These are phyloP conservation scores for Drosophila emarginata DNA, from an alignment of 2,888 invertebrate genomes.

Conservation along the genomic window DNA sequence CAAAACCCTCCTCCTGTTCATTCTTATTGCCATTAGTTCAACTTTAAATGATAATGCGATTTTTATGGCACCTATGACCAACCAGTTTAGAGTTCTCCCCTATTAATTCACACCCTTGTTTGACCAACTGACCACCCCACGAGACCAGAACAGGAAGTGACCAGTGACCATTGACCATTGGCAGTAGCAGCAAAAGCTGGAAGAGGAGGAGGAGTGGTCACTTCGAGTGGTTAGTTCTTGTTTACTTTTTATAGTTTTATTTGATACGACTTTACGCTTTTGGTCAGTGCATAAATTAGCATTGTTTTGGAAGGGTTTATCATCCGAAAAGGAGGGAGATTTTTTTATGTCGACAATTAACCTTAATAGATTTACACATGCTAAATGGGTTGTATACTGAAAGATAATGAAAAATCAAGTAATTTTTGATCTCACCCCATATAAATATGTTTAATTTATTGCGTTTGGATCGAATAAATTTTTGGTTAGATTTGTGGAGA, in stretches of 20 bases:
- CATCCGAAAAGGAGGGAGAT: slow-evolving; percentile 8
- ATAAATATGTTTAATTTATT: not conserved
- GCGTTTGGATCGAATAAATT: not conserved
- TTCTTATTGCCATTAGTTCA: slow-evolving; percentile 45
- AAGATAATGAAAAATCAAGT: not conserved
- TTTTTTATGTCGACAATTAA: slow-evolving; percentile 42
- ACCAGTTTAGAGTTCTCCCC: slow-evolving; percentile 1
- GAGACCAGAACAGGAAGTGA: slow-evolving; percentile 36
- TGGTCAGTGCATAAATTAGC: slow-evolving; percentile 77
- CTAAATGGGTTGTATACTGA: slow-evolving; percentile 51
- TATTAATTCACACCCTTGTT: slow-evolving; percentile 35
- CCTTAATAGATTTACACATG: slow-evolving; percentile 49
- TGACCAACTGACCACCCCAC: slow-evolving; percentile 22
- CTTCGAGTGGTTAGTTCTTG: slow-evolving; percentile 34
- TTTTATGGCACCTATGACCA: slow-evolving; percentile 53
- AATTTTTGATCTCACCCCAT: not conserved
- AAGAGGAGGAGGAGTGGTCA: slow-evolving; percentile 50
- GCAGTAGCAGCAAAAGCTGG: not conserved
- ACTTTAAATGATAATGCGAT: slow-evolving; percentile 64
- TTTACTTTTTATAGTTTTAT: slow-evolving; percentile 51
- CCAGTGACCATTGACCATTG: slow-evolving; percentile 19
- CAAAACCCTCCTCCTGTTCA: not conserved
- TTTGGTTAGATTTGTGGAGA: not conserved
- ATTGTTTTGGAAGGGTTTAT: slow-evolving; percentile 26
- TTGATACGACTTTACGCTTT: slow-evolving; percentile 68